Conservation (phyloP, 2,888 invertebrate species). For the Rhamnusium bicolor region DNA sequence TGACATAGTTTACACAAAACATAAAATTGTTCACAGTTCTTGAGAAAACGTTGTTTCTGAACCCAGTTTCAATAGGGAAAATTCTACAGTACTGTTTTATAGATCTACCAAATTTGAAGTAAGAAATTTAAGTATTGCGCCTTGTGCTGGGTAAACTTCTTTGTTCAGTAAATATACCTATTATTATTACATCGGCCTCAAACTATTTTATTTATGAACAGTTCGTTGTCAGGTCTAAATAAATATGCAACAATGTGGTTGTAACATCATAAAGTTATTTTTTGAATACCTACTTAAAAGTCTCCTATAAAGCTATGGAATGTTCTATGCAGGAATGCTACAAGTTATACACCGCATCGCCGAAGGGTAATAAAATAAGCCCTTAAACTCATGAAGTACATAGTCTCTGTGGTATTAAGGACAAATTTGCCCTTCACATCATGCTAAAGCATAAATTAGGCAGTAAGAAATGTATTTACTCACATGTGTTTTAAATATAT, state of each 20-base stretch:
- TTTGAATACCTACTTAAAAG: background rate
- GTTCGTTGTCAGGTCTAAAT: background rate
- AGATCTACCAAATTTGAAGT: too few species aligned
- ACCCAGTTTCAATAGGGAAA: too few species aligned
- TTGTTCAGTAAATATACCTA: too few species aligned
- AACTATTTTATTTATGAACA: background rate
- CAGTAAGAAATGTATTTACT: background rate
- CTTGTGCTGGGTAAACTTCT: too few species aligned
- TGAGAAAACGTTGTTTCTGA: too few species aligned
- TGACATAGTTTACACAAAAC: too few species aligned
- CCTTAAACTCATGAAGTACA: constrained; percentile 2
- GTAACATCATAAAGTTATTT: background rate
- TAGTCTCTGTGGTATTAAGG: background rate
- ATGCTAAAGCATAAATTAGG: background rate
- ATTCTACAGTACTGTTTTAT: too few species aligned
- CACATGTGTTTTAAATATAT: background rate
- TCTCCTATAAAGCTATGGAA: background rate
- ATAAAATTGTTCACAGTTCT: too few species aligned
- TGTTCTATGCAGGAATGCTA: background rate
- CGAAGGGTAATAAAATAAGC: constrained; percentile 7
- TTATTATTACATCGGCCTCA: too few species aligned
- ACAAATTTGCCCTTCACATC: background rate
- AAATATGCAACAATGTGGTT: background rate
- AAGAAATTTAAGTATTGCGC: too few species aligned
- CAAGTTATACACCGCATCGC: background rate